Evolutionary conservation across 2,797 vertebrate genomes (phyloP).

Genomic region (Pagetopsis macropterus): DNA sequence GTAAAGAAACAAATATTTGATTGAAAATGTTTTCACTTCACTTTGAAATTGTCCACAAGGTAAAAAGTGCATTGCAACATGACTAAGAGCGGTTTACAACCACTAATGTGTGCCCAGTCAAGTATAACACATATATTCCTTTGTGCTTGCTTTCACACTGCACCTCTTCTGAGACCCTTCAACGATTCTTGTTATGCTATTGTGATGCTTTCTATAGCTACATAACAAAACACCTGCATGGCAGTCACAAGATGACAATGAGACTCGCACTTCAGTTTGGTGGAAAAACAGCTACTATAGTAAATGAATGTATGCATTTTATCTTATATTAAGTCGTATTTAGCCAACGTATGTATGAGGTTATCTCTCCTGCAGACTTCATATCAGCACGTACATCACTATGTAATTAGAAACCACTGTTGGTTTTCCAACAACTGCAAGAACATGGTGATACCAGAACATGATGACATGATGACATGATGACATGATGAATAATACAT

Average conservation of each 20-base stretch:
- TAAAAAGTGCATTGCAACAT: neutral
- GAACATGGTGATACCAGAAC: too few relatives aligned
- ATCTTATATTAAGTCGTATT: too few relatives aligned
- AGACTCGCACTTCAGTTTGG: constrained; percentile 9
- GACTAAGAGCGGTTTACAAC: neutral
- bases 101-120: constrained; percentile 42
- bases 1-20: neutral
- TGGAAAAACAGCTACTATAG: too few relatives aligned
- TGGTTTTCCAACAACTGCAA: too few relatives aligned
- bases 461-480: too few relatives aligned
- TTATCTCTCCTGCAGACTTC: too few relatives aligned
- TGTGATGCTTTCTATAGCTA: constrained; percentile 30
- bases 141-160: constrained; percentile 27
- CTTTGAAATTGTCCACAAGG: neutral
- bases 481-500: too few relatives aligned
- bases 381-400: too few relatives aligned
- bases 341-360: too few relatives aligned
- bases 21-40: neutral
- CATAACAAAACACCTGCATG: constrained; percentile 46
- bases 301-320: too few relatives aligned
- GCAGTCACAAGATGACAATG: constrained; percentile 30
- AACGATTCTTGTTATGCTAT: constrained; percentile 26
- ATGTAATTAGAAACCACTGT: too few relatives aligned
- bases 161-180: constrained; percentile 30
- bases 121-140: constrained; percentile 44